Conservation (phyloP, 2,888 invertebrate genomes). For the Ptychoptera albimana region DNA sequence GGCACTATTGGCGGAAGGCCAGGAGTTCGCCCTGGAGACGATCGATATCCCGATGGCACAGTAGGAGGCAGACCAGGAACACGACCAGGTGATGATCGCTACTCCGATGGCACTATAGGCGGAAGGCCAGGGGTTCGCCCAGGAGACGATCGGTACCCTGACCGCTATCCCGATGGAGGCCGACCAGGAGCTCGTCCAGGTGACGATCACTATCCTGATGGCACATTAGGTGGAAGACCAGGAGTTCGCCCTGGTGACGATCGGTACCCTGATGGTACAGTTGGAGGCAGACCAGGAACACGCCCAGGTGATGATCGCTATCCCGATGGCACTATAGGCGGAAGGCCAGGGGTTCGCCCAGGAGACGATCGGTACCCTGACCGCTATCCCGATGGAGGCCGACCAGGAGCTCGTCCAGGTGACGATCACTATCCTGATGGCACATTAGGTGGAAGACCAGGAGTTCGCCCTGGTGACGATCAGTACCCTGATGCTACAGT, state of each 20-base stretch:
- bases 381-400: not conserved
- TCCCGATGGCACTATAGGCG: not conserved
- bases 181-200: not conserved
- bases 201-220: not conserved
- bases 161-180: not conserved
- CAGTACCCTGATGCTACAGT: not conserved
- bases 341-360: not conserved
- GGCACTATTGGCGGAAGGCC: slow-evolving; percentile 7
- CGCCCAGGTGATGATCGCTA: not conserved
- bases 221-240: not conserved
- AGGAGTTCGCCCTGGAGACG: not conserved
- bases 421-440: not conserved
- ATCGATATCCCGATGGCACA: not conserved
- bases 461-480: not conserved
- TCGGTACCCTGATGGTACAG: not conserved
- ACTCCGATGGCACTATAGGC: slow-evolving; percentile 7
- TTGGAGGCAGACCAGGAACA: not conserved
- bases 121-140: slow-evolving; percentile 3
- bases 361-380: no score
- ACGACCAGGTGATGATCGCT: slow-evolving; percentile 1
- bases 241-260: not conserved
- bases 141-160: not conserved
- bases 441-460: not conserved
- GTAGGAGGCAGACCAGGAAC: not conserved
- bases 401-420: not conserved